Evolutionary conservation across 2,113 vertebrate genomes (phyloP).

Genomic region (Paralichthys olivaceus): DNA sequence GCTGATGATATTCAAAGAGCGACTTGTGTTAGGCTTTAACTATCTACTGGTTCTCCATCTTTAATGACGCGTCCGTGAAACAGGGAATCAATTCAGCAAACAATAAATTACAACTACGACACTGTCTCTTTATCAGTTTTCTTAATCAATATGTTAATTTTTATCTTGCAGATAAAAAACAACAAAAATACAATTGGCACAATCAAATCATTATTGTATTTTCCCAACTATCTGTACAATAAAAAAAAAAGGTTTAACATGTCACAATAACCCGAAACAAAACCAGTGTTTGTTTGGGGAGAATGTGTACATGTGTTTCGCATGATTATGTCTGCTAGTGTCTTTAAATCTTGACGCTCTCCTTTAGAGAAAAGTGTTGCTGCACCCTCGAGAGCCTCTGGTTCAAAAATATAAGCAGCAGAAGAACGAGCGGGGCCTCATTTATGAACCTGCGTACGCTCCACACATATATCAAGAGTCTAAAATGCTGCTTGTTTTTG

Average conservation of each 20-base stretch:
- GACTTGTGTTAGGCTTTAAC: conserved; percentile 7
- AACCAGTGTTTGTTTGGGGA: conserved; percentile 53
- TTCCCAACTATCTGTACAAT: conserved; percentile 77
- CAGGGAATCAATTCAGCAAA: conserved; percentile 59
- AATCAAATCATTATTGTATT: conserved; percentile 71
- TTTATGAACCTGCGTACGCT: conserved; percentile 31
- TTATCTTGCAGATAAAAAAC: conserved; percentile 70
- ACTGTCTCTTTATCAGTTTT: conserved; percentile 63
- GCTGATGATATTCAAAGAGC: conserved; percentile 9
- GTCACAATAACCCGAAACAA: conserved; percentile 70
- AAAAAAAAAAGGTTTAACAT: conserved; percentile 55
- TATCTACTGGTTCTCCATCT: conserved; percentile 42
- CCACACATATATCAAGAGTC: not conserved
- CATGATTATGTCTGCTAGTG: conserved; percentile 65
- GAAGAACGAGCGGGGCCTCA: conserved; percentile 54
- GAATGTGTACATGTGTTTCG: conserved; percentile 60
- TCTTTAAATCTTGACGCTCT: conserved; percentile 46
- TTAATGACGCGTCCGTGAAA: conserved; percentile 24
- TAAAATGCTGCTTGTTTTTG: not conserved
- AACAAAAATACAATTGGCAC: conserved; percentile 74
- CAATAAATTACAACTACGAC: conserved; percentile 83
- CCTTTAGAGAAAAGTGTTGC: conserved; percentile 46
- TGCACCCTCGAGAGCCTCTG: conserved; percentile 47
- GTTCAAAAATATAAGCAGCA: conserved; percentile 66
- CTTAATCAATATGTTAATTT: conserved; percentile 68